Evolutionary conservation across 2,797 vertebrate genomes (phyloP).

Genomic region (Molossus alvarezi): DNA sequence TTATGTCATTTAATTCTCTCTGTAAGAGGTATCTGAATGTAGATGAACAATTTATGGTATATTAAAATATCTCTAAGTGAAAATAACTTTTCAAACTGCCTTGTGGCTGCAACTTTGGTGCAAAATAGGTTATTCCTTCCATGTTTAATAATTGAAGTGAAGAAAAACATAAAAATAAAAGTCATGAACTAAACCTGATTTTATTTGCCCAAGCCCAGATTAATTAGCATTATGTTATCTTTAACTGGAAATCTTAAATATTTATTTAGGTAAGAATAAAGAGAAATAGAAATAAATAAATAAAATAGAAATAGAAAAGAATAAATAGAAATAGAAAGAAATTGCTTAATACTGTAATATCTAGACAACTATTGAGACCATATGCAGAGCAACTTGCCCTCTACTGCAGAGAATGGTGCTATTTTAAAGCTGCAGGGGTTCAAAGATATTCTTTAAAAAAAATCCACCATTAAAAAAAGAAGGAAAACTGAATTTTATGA

Average conservation of each 20-base stretch:
- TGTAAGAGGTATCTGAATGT: not conserved
- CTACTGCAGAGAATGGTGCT: not conserved
- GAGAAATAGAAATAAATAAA: not conserved
- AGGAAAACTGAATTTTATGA: not conserved
- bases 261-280: not conserved
- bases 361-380: not conserved
- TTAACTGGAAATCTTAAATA: conserved; percentile 45
- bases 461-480: not conserved
- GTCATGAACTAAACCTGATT: conserved; percentile 28
- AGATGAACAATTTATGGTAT: not conserved
- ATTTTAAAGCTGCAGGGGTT: not conserved
- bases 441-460: not conserved
- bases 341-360: not conserved
- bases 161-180: conserved; percentile 68
- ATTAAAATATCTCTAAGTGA: not conserved
- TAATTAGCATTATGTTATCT: conserved; percentile 20
- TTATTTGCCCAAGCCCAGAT: conserved; percentile 22
- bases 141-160: not conserved
- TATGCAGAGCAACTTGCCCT: not conserved
- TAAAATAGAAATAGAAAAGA: not conserved
- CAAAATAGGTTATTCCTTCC: not conserved
- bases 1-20: not conserved
- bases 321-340: not conserved
- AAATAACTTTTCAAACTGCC: not conserved
- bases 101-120: not conserved